Evolutionary conservation across 2,113 vertebrate genomes (phyloP).

Genomic region (Pandion haliaetus): DNA sequence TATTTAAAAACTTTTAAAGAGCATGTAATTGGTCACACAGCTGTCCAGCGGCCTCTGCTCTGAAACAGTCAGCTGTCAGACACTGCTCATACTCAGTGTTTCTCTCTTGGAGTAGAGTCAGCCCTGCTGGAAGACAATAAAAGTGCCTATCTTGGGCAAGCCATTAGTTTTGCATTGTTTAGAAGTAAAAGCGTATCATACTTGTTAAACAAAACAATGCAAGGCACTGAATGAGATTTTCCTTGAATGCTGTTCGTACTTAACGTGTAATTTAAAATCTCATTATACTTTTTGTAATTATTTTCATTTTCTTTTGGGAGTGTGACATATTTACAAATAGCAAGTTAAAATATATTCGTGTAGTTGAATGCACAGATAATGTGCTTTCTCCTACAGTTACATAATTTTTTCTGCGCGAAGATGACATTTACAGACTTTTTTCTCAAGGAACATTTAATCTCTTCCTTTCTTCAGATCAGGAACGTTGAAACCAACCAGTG

Average conservation of each 20-base stretch:
- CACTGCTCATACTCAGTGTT: fast-evolving
- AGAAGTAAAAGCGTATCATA: not conserved
- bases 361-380: not conserved
- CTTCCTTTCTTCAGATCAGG: slow-evolving; percentile 82
- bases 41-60: not conserved
- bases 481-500: slow-evolving; percentile 99
- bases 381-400: not conserved
- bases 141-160: not conserved
- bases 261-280: not conserved
- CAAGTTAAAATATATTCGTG: not conserved
- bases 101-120: not conserved
- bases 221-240: not conserved
- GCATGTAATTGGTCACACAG: not conserved
- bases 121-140: not conserved
- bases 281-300: not conserved
- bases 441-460: not conserved
- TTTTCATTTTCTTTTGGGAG: not conserved
- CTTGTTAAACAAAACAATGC: not conserved
- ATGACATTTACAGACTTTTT: not conserved
- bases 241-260: not conserved
- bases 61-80: fast-evolving
- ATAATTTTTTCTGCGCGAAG: not conserved
- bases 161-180: not conserved
- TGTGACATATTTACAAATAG: not conserved
- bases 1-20: not conserved